Evolutionary conservation across 2,113 vertebrate species (phyloP).

Genomic region (Rhea americana): DNA sequence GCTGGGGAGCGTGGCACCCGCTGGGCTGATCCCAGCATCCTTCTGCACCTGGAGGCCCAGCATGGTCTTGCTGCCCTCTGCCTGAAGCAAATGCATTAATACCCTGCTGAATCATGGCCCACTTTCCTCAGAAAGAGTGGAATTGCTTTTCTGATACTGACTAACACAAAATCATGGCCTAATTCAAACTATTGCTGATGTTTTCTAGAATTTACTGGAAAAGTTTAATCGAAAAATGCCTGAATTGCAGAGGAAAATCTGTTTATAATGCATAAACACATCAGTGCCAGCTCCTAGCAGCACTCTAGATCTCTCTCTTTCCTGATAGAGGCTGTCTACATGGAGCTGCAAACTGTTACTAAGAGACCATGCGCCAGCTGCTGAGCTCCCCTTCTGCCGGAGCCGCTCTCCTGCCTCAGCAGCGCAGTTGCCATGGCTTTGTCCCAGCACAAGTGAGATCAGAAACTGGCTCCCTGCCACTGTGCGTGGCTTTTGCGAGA

Average conservation of each 20-base stretch:
- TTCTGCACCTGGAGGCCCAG: accelerated
- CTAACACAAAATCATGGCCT: neutral
- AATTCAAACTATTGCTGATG: accelerated
- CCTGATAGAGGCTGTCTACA: neutral
- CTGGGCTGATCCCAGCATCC: neutral
- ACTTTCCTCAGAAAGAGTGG: neutral
- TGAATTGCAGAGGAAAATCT: neutral
- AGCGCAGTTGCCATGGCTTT: slow-evolving; percentile 2
- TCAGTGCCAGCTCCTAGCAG: neutral
- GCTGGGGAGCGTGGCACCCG: accelerated
- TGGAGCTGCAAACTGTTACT: accelerated
- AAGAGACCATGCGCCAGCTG: neutral
- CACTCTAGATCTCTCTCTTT: neutral
- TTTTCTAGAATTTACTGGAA: neutral
- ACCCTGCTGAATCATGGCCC: neutral
- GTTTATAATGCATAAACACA: accelerated
- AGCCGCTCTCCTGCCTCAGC: neutral
- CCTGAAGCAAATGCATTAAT: neutral
- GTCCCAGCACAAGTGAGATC: neutral
- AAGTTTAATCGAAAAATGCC: neutral
- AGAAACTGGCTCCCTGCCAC: slow-evolving; percentile 16
- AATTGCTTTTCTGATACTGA: neutral
- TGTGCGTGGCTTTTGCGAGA: neutral
- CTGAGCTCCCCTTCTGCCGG: neutral
- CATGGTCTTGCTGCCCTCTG: neutral